Evolutionary conservation across 1,140 invertebrate genomes (phyloP).

Genomic region (Diorhabda elongata): DNA sequence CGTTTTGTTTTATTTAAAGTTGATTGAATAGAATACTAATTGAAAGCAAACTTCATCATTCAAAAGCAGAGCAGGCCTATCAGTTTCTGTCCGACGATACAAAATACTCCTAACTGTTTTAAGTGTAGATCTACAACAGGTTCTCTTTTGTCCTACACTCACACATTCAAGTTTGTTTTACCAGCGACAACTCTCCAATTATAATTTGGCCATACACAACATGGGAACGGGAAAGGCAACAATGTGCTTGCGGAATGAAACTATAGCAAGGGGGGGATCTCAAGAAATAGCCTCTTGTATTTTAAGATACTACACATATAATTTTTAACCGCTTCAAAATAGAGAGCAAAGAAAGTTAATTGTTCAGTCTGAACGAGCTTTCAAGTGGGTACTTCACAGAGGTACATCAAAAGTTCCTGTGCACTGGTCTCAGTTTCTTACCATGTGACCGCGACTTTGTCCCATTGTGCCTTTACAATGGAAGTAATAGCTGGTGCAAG

Average conservation of each 20-base stretch:
- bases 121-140: slow-evolving; percentile 20
- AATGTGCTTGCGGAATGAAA: slow-evolving; percentile 23
- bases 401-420: slow-evolving; percentile 16
- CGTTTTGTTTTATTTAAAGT: no score
- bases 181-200: slow-evolving; percentile 16
- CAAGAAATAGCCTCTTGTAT: slow-evolving; percentile 15
- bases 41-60: no score
- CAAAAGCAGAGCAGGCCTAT: no score
- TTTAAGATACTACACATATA: slow-evolving; percentile 7
- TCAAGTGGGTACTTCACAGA: slow-evolving; percentile 11
- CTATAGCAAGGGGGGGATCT: slow-evolving; percentile 12
- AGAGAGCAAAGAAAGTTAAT: slow-evolving; percentile 15
- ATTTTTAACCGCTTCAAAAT: slow-evolving; percentile 8
- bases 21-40: no score
- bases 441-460: background rate
- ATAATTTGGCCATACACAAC: slow-evolving; percentile 16
- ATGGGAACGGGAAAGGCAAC: background rate
- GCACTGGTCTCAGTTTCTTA: slow-evolving; percentile 19
- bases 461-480: no score
- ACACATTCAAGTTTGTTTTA: slow-evolving; percentile 15
- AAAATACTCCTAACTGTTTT: background rate
- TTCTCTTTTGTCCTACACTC: slow-evolving; percentile 18
- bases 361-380: slow-evolving; percentile 19
- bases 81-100: no score
- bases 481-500: no score